These are phyloP conservation scores for Eremophila alpestris DNA, from an alignment of 2,797 vertebrate genomes.

Conservation along the genomic window DNA sequence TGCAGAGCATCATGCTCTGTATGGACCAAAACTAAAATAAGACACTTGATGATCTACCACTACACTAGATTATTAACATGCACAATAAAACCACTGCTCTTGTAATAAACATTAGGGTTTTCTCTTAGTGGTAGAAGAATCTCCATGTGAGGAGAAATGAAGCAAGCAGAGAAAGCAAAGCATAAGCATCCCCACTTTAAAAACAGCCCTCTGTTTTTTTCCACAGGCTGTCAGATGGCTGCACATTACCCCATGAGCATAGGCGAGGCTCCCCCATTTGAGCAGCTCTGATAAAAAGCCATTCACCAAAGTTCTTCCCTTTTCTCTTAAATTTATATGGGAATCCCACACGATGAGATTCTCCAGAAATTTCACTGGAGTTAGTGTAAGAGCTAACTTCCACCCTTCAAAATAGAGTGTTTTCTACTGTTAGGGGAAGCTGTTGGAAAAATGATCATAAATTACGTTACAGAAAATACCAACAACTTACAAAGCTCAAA, in stretches of 20 bases:
- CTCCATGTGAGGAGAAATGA: background rate
- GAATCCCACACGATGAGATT: background rate
- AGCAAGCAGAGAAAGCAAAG: background rate
- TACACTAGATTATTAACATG: background rate
- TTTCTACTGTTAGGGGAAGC: background rate
- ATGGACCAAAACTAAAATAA: background rate
- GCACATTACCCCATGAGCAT: background rate
- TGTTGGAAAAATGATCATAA: background rate
- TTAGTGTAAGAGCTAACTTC: background rate
- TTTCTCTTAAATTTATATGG: background rate
- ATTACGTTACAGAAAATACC: background rate
- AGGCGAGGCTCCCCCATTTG: background rate
- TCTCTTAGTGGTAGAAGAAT: background rate
- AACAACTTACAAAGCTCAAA: background rate
- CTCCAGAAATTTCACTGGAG: background rate
- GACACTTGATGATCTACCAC: background rate
- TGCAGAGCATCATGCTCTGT: background rate
- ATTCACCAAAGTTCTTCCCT: background rate
- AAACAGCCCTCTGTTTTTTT: background rate
- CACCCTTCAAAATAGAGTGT: background rate
- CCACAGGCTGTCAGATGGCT: background rate
- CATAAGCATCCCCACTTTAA: background rate
- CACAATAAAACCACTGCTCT: background rate
- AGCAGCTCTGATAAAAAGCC: background rate
- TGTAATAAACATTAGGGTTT: background rate